Base-by-base conservation (phyloP, 2,113 vertebrate species). In the Sardina pilchardus region DNA sequence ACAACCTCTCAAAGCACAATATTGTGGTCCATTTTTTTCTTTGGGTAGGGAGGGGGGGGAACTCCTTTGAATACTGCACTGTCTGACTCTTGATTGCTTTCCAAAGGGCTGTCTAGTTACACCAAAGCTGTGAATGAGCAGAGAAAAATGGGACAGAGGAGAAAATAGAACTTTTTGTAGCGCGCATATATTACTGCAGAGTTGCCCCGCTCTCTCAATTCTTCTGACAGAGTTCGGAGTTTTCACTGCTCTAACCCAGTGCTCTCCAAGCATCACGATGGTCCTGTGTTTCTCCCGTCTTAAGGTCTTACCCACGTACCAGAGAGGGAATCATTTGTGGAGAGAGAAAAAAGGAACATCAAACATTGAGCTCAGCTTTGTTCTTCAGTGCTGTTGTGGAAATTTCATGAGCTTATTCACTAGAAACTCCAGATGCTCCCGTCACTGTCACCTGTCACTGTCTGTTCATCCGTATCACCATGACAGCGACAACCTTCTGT, bases 161-260 rank as follows among this genome's bases (percentile, higher is more conserved):
- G 67, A 78, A 78, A 78, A 36, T 36, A 36, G 71, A 78, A 78
- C 26, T 78, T 36, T 78, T 78, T 78, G 71, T 78, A 36, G 71
- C 34, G 19, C 10, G 30, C 30, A 34, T 78, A 78, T 34, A 16
- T 78, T 19, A 34, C 30, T 30, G 71, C 71, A 34, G 6, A 36
- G 10, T 78, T 34, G 67, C 67, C n/a, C n/a, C 67, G 36, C 10
- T 36, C 71, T 78, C 71, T 34, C 71, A 14, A 24, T 50, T 50
- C 48, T 50, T 50, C 48, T 50, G n/a, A 71, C 63, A 71, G 9
- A 71, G 63, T 30, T 71, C 63, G 12, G 63, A 71, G 63, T 26
- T 71, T 12, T 26, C 24, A 26, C 5, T 4, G 63, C 63, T 26
- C 5, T 26, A 6, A 30, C 63, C 63, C n/a, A 50, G n/a, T 26